Evolutionary conservation across 1,140 invertebrate species (phyloP).

Genomic region (Nasonia vitripennis): DNA sequence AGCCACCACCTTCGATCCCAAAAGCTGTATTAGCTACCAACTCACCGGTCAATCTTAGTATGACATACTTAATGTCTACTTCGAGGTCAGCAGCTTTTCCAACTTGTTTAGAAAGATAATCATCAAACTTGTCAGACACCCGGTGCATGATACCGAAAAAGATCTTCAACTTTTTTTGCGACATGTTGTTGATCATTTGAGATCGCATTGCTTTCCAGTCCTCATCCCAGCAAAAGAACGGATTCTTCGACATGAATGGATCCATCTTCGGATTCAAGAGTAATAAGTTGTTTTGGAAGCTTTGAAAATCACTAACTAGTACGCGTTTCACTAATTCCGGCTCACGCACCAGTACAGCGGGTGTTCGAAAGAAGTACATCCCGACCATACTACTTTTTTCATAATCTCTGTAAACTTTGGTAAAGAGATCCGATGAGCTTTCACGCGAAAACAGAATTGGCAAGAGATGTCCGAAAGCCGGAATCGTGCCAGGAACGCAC

Average conservation of each 20-base stretch:
- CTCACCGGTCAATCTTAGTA: constrained; percentile 47
- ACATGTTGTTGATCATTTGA: constrained; percentile 52
- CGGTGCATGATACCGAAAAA: constrained; percentile 35
- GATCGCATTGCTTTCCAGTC: constrained; percentile 54
- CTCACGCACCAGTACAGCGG: constrained; percentile 64
- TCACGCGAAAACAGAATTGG: background rate
- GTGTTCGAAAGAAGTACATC: constrained; percentile 62
- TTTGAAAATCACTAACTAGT: constrained; percentile 64
- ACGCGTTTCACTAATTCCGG: constrained; percentile 66
- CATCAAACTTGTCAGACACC: constrained; percentile 4
- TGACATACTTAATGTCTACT: constrained; percentile 4
- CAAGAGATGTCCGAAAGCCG: background rate
- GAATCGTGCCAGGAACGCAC: background rate
- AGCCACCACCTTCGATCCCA: constrained; percentile 56
- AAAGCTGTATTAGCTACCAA: constrained; percentile 52
- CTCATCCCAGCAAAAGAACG: constrained; percentile 60
- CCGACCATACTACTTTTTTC: constrained; percentile 60
- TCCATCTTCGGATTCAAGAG: constrained; percentile 52
- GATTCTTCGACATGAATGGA: constrained; percentile 57
- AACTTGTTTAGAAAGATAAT: constrained; percentile 10
- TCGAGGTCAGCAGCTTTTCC: background rate
- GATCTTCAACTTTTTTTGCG: constrained; percentile 56
- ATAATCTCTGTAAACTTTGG: background rate
- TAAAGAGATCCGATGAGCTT: background rate
- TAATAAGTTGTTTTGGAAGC: constrained; percentile 51